A percentile compares a stretch with the other conserved stretches of the same genome.
phyloP scores from a whole-genome alignment of 2,797 vertebrate species.

The Crocodylus rhombifer region DNA sequence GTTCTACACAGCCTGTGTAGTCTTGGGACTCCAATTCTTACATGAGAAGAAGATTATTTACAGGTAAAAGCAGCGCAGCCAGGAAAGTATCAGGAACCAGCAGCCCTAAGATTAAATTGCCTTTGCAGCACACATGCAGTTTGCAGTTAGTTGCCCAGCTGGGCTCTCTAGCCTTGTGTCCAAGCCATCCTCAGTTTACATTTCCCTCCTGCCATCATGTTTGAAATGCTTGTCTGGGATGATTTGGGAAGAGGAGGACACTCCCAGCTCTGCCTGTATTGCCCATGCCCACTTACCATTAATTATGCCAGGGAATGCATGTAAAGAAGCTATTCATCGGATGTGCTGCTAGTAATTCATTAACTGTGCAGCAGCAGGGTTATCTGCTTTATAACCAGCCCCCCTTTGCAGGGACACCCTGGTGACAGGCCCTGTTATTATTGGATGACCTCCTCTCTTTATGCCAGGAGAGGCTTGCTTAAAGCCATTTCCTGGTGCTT shows the following conservation, averaged over 20 bases:
- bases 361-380: conserved; percentile 42
- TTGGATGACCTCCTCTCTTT: background rate
- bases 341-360: conserved; percentile 47
- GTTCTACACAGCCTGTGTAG: conserved; percentile 94
- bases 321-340: conserved; percentile 41
- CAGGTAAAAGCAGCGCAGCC: conserved; percentile 81
- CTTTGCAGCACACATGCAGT: background rate
- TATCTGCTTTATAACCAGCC: conserved; percentile 33
- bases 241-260: conserved; percentile 45
- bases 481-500: conserved; percentile 30
- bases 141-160: conserved; percentile 9
- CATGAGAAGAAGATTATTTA: conserved; percentile 94
- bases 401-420: background rate
- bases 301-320: background rate
- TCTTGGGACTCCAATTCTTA: conserved; percentile 95
- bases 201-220: conserved; percentile 44
- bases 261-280: background rate
- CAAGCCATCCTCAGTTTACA: background rate
- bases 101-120: conserved; percentile 8
- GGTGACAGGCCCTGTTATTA: conserved; percentile 30
- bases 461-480: background rate
- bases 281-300: background rate
- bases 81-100: background rate
- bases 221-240: background rate
- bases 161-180: conserved; percentile 38